Base-by-base conservation (phyloP, 2,113 vertebrate species). In the Alaudala cheleensis region DNA sequence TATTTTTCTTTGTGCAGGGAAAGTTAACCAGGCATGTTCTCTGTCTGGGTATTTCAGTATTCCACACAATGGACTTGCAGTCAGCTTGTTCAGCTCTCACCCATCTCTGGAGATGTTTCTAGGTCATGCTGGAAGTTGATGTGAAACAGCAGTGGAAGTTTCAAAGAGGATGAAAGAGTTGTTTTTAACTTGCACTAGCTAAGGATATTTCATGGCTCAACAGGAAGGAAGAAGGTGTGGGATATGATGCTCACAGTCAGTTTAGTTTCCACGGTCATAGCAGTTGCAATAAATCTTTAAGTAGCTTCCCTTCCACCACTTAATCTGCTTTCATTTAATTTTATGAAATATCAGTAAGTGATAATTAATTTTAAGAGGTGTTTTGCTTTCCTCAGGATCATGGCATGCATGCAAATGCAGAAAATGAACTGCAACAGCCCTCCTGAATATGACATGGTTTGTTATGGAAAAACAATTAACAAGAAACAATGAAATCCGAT, bases 391-490 rank as follows among this genome's bases (percentile, higher is more conserved):
- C 47, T 86, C 23, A 84, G 51, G 78, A 74, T 44, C 34, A 47
- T 26, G 29, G 8, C 6, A 1, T 40, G 26, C 44, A 86, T 73
- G 37, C 10, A 82, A 92, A 91, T 31, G 6, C 11, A 53, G 61
- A n/a, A 80, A 78, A 85, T 15, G 24, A 39, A 89, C 77, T 85
- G 50, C 26, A 53, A 71, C 49, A 87, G 28, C 18, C 26, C 10
- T 92, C 40, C 76, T 73, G 24, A 83, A 90, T 22, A 86, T 0
- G 0, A 76, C 23, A 16, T 12, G 66, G 8, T 88, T 85, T 96
- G 51, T 74, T 82, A 37, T 61, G 92, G 82, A 91, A 88, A 94
- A 96, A 81, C 70, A 90, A 96, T 96, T 96, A 50, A 81, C 24
- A 53, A 78, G 86, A 88, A 81, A 79, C 49, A 78, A 80, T 74